A percentile compares a stretch with the other conserved stretches of the same genome.
These are phyloP conservation scores for Bothrops jararaca DNA, from an alignment of 2,113 vertebrate species.

Conservation along the genomic window DNA sequence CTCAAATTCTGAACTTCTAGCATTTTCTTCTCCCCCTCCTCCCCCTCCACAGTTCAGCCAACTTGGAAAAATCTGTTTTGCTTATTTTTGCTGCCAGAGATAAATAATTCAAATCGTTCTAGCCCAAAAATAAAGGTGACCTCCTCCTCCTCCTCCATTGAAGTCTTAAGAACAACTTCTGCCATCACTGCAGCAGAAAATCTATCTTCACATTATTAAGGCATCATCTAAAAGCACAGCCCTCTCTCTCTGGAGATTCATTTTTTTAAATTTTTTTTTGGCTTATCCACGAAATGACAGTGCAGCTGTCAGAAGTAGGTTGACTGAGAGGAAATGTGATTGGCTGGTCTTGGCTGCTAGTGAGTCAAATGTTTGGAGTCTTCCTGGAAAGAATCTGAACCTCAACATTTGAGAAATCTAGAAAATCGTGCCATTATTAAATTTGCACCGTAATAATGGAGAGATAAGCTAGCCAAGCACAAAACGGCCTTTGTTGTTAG, in stretches of 20 bases:
- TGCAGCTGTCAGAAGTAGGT: background rate
- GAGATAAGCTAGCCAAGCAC: background rate
- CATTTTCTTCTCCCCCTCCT: background rate
- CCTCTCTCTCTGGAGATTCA: background rate
- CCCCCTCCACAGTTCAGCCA: background rate
- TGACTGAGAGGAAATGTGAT: background rate
- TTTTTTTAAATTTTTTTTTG: background rate
- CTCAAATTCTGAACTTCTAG: background rate
- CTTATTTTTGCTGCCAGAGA: background rate
- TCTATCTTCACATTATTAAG: background rate
- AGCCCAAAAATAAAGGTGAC: background rate
- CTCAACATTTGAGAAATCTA: background rate
- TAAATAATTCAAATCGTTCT: background rate
- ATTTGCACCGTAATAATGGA: background rate
- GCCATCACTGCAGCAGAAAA: background rate
- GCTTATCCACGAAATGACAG: background rate
- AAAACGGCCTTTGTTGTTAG: background rate
- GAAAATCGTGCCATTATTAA: background rate
- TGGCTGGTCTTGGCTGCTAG: background rate
- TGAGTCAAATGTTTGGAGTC: background rate
- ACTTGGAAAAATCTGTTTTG: background rate
- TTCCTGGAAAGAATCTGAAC: background rate
- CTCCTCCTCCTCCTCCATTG: background rate
- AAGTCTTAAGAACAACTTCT: background rate
- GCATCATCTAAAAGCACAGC: background rate